These are phyloP conservation scores for Rhopilema esculentum DNA, from an alignment of 30 jellyfish, hydroid and myxozoan species.

Conservation along the genomic window DNA sequence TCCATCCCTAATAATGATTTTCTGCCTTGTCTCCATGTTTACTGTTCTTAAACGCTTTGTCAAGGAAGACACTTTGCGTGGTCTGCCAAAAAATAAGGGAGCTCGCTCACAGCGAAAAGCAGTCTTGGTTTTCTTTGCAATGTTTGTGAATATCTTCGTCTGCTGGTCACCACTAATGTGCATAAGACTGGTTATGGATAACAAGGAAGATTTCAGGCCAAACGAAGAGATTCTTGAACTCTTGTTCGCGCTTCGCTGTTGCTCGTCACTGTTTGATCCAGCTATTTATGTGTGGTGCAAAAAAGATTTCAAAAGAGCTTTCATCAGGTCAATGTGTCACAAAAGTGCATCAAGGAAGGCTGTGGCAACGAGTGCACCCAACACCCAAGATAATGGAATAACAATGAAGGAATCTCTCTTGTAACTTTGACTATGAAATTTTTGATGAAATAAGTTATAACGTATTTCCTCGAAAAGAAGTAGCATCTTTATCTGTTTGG, in stretches of 20 bases:
- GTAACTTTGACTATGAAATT: no score
- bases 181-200: conserved; percentile 45
- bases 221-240: conserved; percentile 25
- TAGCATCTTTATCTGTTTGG: no score
- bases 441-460: no score
- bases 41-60: conserved; percentile 42
- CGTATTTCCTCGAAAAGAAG: no score
- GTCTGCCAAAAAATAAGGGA: conserved; percentile 13
- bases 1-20: conserved; percentile 61
- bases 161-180: conserved; percentile 80
- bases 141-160: conserved; percentile 54
- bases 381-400: neutral
- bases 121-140: conserved; percentile 45
- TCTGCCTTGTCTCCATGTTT: conserved; percentile 65
- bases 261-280: conserved; percentile 68
- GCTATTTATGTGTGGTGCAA: conserved; percentile 74
- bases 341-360: neutral
- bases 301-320: conserved; percentile 63
- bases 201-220: conserved; percentile 15
- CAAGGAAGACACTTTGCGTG: conserved; percentile 45
- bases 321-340: conserved; percentile 16
- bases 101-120: conserved; percentile 43
- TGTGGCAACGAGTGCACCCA: neutral
- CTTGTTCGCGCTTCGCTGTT: conserved; percentile 53
- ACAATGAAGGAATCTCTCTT: neutral